Percentiles rank a stretch among this genome's conserved stretches.
These are phyloP conservation scores for Ellobius talpinus DNA, from an alignment of 2,113 vertebrate species.

Conservation along the genomic window DNA sequence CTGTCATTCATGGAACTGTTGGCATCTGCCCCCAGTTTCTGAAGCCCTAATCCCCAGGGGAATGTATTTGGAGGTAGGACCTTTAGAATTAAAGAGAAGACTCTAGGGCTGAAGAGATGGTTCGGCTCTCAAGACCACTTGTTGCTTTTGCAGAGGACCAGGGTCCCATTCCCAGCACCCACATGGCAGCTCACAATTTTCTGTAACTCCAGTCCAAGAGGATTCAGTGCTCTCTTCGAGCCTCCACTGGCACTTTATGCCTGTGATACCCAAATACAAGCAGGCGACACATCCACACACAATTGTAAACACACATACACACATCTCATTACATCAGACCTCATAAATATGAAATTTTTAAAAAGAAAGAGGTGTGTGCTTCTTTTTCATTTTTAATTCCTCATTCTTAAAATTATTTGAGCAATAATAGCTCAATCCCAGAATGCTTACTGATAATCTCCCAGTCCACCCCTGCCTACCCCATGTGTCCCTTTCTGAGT, in stretches of 20 bases:
- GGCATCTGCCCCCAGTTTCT: neutral
- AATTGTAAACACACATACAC: neutral
- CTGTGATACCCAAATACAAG: neutral
- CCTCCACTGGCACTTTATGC: too few species aligned
- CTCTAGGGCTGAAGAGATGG: neutral
- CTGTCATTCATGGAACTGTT: neutral
- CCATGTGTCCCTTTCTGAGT: neutral
- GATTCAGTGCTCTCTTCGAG: neutral
- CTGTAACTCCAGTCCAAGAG: neutral
- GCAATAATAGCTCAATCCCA: neutral
- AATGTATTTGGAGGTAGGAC: neutral
- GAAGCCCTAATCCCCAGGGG: neutral
- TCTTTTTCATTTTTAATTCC: conserved; percentile 22
- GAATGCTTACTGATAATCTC: neutral
- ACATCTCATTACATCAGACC: neutral
- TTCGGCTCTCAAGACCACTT: neutral
- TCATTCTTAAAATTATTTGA: conserved; percentile 38
- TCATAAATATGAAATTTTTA: neutral
- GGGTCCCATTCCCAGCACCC: too few species aligned
- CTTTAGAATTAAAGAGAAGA: conserved; percentile 9
- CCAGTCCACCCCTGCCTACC: neutral
- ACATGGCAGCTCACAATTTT: neutral
- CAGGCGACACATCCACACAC: neutral
- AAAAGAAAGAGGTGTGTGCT: neutral
- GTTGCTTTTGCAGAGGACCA: neutral